Base-by-base conservation (phyloP, 2,797 vertebrate species). In the Spheniscus humboldti region DNA sequence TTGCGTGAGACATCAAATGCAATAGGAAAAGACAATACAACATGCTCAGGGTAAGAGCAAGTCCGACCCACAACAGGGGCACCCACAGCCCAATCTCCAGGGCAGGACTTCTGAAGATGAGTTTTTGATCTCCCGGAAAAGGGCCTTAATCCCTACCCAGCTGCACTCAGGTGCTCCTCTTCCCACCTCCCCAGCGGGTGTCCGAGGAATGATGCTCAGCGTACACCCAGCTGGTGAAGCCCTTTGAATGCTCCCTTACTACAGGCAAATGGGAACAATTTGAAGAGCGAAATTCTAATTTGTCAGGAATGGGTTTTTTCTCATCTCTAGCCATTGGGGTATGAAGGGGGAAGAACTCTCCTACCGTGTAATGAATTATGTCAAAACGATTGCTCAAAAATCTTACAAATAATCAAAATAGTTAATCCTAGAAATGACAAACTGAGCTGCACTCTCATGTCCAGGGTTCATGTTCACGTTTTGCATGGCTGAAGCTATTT, bases 111-210 rank as follows among this genome's bases (percentile, higher is more conserved):
- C 3, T 9, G 33, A 56, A 90, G 47, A 50, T 6, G 39, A 33
- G 12, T 37, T 39, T 48, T 73, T 57, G 9, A 6, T 35, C 16
- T 62, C 33, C 33, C 20, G 28, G 9, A 18, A 39, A 72, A 77
- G 47, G 6, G 4, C 12, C 22, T 72, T 56, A 62, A 50, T 31
- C 71, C 20, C 53, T 56, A 8, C 24, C 11, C 35, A 62, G 28
- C 7, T 56, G 66, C 35, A 18, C 24, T 19, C 47, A 56, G 53
- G 7, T 45, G 19, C 17, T 55, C 35, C 17, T 50, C 25, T 30
- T 79, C 45, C 62, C n/a, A 37, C 6, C 28, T 35, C 16, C 15
- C 18, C 3, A 2, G 12, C 0, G 0, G 11, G 9, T 43, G 25
- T 25, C 47, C 2, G 3, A 35, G 24, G n/a, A 55, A 7, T 3